These are phyloP conservation scores for Rattus norvegicus DNA, from an alignment of 2,113 vertebrate genomes.

Conservation along the genomic window GRCr8 NC_086021.1:79826001-79826500, in stretches of 20 bases:
- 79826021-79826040: too few relatives aligned
- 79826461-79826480: not conserved
- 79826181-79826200: too few relatives aligned
- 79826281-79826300: not conserved
- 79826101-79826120: too few relatives aligned
- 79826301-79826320: conserved; percentile 15
- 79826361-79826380: conserved; percentile 39
- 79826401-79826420: conserved; percentile 32
- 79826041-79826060: too few relatives aligned
- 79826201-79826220: too few relatives aligned
- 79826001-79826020: too few relatives aligned
- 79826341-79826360: not conserved
- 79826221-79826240: conserved; percentile 27
- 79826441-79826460: not conserved
- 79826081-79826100: too few relatives aligned
- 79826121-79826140: too few relatives aligned
- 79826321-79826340: conserved; percentile 49
- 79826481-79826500: conserved; percentile 58
- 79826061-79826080: too few relatives aligned
- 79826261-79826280: conserved; percentile 21
- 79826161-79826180: too few relatives aligned
- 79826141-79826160: too few relatives aligned
- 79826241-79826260: conserved; percentile 20
- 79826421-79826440: conserved; percentile 48
- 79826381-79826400: conserved; percentile 33